A percentile compares a stretch with the other conserved stretches of the same genome.
These are phyloP conservation scores for Papilio polyxenes DNA, from an alignment of 1,140 invertebrate species.

Conservation along the genomic window DNA sequence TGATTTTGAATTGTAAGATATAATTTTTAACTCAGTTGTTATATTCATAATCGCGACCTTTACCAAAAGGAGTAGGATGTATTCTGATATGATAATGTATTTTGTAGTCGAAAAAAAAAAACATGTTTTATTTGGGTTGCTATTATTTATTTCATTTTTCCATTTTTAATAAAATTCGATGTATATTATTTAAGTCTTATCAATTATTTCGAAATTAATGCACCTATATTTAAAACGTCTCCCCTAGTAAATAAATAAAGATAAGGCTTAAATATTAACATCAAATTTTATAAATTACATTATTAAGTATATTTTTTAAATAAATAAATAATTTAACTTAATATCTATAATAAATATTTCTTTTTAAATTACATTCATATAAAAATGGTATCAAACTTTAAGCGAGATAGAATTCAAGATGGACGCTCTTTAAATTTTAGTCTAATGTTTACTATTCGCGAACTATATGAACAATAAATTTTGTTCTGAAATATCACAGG, in stretches of 20 bases:
- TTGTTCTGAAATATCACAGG: constrained; percentile 71
- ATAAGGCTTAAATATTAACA: constrained; percentile 56
- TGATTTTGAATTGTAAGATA: too few relatives aligned
- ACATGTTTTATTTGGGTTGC: constrained; percentile 39
- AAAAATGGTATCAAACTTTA: constrained; percentile 58
- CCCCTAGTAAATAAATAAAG: constrained; percentile 50
- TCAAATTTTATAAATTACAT: constrained; percentile 52
- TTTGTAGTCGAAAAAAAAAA: constrained; percentile 37
- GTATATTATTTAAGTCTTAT: constrained; percentile 56
- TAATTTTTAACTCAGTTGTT: background rate
- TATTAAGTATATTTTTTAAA: constrained; percentile 47
- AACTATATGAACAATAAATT: constrained; percentile 62
- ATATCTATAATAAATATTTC: constrained; percentile 40
- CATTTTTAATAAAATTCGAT: constrained; percentile 51
- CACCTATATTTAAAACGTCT: constrained; percentile 76
- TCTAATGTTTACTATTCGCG: constrained; percentile 56
- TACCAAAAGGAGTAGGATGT: too few relatives aligned
- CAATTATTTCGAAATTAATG: constrained; percentile 67
- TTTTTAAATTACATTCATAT: constrained; percentile 51
- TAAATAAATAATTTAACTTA: constrained; percentile 61
- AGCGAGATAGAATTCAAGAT: constrained; percentile 48
- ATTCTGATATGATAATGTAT: background rate
- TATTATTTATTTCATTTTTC: constrained; percentile 54
- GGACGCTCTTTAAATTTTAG: constrained; percentile 49
- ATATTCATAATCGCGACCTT: too few relatives aligned